These are phyloP conservation scores for Alethe diademata DNA, from an alignment of 2,113 vertebrate genomes.

Conservation along the genomic window DNA sequence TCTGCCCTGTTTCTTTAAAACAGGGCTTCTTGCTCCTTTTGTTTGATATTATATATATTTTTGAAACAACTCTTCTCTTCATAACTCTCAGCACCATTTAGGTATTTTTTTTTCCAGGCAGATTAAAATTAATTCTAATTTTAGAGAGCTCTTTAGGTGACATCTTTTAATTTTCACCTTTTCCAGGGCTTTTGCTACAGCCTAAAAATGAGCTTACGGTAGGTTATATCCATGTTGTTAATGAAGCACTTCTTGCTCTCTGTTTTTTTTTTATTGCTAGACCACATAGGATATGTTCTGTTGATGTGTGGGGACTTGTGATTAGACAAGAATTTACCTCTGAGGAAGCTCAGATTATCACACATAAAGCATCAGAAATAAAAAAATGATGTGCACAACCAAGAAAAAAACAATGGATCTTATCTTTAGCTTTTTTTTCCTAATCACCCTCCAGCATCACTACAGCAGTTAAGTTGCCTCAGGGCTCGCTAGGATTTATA, in stretches of 20 bases:
- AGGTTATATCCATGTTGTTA: conserved; percentile 63
- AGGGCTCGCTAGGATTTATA: conserved; percentile 61
- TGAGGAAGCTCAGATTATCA: conserved; percentile 71
- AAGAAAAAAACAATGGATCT: conserved; percentile 70
- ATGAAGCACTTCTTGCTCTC: conserved; percentile 62
- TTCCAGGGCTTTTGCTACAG: conserved; percentile 44
- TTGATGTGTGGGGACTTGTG: conserved; percentile 69
- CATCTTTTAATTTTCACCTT: conserved; percentile 64
- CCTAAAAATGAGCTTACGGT: conserved; percentile 51
- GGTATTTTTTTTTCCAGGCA: not conserved
- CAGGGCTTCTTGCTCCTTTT: not conserved
- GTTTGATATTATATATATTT: not conserved
- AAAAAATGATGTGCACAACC: conserved; percentile 65
- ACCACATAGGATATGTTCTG: conserved; percentile 69
- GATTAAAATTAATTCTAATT: conserved; percentile 45
- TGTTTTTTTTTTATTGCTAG: conserved; percentile 49
- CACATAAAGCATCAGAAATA: conserved; percentile 65
- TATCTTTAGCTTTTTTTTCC: conserved; percentile 56
- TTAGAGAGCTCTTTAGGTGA: conserved; percentile 46
- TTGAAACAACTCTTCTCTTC: not conserved
- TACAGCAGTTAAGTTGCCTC: conserved; percentile 57
- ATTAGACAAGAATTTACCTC: conserved; percentile 74
- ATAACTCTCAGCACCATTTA: not conserved
- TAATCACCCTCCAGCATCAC: conserved; percentile 67
- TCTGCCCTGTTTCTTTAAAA: not conserved